Evolutionary conservation across 2,797 vertebrate species (phyloP).

Genomic region (Myoxocephalus aenaeus): DNA sequence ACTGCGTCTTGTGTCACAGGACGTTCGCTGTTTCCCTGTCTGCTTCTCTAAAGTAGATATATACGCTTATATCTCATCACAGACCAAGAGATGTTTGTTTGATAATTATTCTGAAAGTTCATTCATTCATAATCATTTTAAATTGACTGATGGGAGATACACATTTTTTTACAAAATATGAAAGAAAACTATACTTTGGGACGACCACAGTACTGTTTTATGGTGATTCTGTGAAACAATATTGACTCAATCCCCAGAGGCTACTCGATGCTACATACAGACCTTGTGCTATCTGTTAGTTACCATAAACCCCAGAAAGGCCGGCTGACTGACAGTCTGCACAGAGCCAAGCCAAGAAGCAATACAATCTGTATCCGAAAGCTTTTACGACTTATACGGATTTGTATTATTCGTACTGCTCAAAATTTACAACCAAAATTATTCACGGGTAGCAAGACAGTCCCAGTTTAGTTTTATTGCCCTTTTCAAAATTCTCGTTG

Average conservation of each 20-base stretch:
- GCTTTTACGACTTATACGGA: conserved; percentile 76
- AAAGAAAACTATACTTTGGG: background rate
- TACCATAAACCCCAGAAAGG: conserved; percentile 42
- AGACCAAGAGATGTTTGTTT: background rate
- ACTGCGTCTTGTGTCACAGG: background rate
- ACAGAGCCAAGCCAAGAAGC: conserved; percentile 69
- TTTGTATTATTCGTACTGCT: conserved; percentile 77
- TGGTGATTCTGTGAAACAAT: conserved; percentile 11
- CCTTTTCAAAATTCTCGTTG: conserved; percentile 68
- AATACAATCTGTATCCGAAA: conserved; percentile 85
- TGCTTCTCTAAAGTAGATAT: background rate
- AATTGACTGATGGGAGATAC: background rate
- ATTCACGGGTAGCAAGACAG: conserved; percentile 75
- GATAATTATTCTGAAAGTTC: background rate
- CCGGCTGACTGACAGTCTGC: conserved; percentile 53
- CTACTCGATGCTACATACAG: conserved; percentile 23
- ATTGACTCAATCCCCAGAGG: background rate
- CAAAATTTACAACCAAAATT: conserved; percentile 83
- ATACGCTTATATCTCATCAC: background rate
- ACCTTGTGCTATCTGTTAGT: conserved; percentile 43
- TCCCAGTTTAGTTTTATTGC: conserved; percentile 76
- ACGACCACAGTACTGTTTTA: background rate
- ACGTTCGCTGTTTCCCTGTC: background rate
- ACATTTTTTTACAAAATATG: conserved; percentile 14
- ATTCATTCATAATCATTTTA: background rate